Percentiles rank a stretch among this genome's conserved stretches.
phyloP scores from a whole-genome alignment of 2,797 vertebrate genomes.

The Pangasius krempfi region DNA sequence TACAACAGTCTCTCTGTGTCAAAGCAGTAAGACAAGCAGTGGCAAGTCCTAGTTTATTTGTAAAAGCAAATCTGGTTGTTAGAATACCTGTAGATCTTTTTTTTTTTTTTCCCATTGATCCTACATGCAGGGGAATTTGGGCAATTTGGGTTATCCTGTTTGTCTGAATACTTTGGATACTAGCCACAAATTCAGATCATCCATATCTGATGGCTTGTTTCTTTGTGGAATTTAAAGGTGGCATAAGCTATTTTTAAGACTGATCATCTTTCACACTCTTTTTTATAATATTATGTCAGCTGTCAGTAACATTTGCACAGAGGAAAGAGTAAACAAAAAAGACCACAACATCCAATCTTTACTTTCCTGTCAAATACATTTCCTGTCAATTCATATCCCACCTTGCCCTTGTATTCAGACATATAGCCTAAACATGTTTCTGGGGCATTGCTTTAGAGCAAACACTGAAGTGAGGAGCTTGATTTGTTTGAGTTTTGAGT shows the following conservation, averaged over 20 bases:
- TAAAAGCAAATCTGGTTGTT: constrained; percentile 41
- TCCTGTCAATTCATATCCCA: neutral
- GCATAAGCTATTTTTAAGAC: neutral
- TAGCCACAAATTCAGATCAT: neutral
- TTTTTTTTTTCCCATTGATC: constrained; percentile 10
- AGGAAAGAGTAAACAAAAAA: neutral
- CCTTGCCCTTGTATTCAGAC: neutral
- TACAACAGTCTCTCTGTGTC: neutral
- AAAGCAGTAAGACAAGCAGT: constrained; percentile 54
- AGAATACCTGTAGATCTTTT: constrained; percentile 28
- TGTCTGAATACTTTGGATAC: constrained; percentile 8
- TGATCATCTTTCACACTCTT: neutral
- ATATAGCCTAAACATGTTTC: neutral
- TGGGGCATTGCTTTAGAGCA: neutral
- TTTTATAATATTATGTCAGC: neutral
- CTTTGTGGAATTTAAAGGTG: neutral
- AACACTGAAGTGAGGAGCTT: neutral
- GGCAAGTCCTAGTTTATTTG: constrained; percentile 59
- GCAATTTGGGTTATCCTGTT: constrained; percentile 57
- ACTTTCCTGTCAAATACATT: neutral
- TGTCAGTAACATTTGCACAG: neutral
- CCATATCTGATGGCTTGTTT: neutral
- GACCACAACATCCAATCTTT: neutral
- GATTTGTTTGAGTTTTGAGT: constrained; percentile 26
- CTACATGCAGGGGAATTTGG: constrained; percentile 47